Evolutionary conservation across 2,888 invertebrate genomes (phyloP), one percentile per base, ranked within the genome.

Genomic region (Caenorhabditis parvicauda): DNA sequence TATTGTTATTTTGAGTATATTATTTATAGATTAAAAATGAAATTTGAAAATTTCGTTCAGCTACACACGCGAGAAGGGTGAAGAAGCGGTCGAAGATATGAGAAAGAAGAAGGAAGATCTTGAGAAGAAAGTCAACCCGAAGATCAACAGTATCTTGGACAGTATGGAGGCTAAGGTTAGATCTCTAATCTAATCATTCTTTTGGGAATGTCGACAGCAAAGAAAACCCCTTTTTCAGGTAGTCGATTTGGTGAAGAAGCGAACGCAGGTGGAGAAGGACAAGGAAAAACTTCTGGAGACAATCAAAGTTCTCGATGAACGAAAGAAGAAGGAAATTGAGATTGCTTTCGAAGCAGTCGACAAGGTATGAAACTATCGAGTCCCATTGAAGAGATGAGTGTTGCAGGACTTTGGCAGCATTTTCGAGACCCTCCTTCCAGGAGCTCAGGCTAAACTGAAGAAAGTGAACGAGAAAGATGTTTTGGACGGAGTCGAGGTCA

Each of bases 381-480:
- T 38, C n/a, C 5, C 4, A 17, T 14, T 4, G n/a, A 21, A 42
- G 22, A 42, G 9, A 9, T 3, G 27, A n/a, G 9, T 38, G 41
- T 62, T 73, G 28, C 56, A 84, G 80, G 94, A 96, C 85, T 96
- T 98, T 83, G 90, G 91, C 9, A 89, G 90, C 28, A 98, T 98
- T 82, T 96, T 96, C 84, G 87, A 88, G 62, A 88, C 90, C 1
- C 85, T 98, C 63, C 85, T 98, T 72, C 92, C 93, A 2, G 94
- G 93, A 0, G 90, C 95, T 0, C 86, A 89, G 74, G 94, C 95
- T 0, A 87, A 88, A 79, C 86, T 98, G n/a, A 85, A 86, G 58
- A 89, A 92, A 19, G 67, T 72, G 1, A 87, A 88, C n/a, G 89
- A 89, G 2, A 85, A 85, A 74, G 84, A 87, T 9, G 88, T 91